These are phyloP conservation scores for Trichomalopsis sarcophagae DNA, from an alignment of 1,140 invertebrate genomes.

Conservation along the genomic window DNA sequence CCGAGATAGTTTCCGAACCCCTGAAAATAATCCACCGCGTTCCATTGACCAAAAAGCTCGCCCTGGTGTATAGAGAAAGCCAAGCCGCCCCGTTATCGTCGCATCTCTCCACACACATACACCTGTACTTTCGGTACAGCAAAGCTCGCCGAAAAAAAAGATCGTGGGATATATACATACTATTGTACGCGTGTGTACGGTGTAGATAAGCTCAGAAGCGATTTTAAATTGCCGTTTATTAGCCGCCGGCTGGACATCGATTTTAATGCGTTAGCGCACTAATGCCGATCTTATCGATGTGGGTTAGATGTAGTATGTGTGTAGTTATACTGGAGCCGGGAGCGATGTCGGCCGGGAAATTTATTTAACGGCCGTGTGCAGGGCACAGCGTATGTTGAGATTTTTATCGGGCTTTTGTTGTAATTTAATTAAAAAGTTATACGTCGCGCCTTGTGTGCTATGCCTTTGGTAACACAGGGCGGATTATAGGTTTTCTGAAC, in stretches of 20 bases:
- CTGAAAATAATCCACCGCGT: too few species aligned
- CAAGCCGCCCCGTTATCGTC: neutral
- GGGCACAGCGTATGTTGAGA: neutral
- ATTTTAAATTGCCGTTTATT: constrained; percentile 27
- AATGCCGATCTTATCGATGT: constrained; percentile 27
- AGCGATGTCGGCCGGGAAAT: neutral
- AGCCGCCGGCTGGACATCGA: neutral
- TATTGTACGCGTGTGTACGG: too few species aligned
- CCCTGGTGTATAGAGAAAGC: too few species aligned
- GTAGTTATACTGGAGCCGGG: neutral
- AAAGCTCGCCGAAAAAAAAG: neutral
- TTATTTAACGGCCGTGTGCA: neutral
- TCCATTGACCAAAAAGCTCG: too few species aligned
- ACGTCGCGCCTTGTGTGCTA: neutral
- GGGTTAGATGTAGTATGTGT: neutral
- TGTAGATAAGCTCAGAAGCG: neutral
- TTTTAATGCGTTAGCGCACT: neutral
- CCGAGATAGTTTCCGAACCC: too few species aligned
- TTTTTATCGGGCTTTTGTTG: neutral
- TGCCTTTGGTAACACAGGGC: neutral
- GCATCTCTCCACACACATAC: neutral
- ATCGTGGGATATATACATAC: neutral
- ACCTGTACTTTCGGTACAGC: neutral
- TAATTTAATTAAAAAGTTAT: constrained; percentile 3
- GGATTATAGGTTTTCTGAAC: neutral